Base-by-base conservation (phyloP, 2,888 invertebrate genomes). In the Ptycholaimellus sp. region DNA sequence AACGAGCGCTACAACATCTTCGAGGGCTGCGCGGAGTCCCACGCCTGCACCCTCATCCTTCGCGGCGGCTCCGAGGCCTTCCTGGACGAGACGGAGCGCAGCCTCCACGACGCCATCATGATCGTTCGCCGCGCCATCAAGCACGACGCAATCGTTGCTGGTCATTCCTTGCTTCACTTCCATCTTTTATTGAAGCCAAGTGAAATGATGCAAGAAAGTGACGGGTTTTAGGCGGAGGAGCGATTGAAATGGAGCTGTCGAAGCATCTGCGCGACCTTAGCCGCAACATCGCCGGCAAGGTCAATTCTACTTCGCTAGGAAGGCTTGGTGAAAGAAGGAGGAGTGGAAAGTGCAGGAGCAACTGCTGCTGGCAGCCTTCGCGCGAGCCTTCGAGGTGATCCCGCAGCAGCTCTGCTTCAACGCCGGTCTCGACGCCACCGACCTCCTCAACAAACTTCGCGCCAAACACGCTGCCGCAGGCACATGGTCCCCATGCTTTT, bases 91-190 rank as follows among this genome's bases (percentile, higher is more conserved):
- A 93, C 93, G 0, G 90, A 96, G 63, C 70, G 96, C 33, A 93
- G 93, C 0, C 70, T 96, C 19, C 96, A 99, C 58, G 96, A 96
- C 60, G 93, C 96, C 44, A 93, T 99, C 56, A 96, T 96, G 96
- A 93, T 99, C 56, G 96, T 96, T 2, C 68, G 93, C 2, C 68
- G 96, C 42, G 85, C 93, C 44, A 80, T 90, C 59, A 80, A 90
- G 62, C 90, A 90, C 59, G 90, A 96, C 60, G 73, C 85, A 0
- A 77, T 93, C 27, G 93, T 96, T 16, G 93, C 93, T 27, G 93
- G 83, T 72, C 57, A n/a, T n/a, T n/a, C n/a, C n/a, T n/a, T n/a
- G n/a, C n/a, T n/a, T n/a, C n/a, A n/a, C n/a, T n/a, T n/a, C n/a
- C n/a, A n/a, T n/a, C n/a, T n/a, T n/a, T n/a, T n/a, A n/a, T n/a